Evolutionary conservation across 2,113 vertebrate genomes (phyloP).

Genomic region (Tachuris rubrigastra): DNA sequence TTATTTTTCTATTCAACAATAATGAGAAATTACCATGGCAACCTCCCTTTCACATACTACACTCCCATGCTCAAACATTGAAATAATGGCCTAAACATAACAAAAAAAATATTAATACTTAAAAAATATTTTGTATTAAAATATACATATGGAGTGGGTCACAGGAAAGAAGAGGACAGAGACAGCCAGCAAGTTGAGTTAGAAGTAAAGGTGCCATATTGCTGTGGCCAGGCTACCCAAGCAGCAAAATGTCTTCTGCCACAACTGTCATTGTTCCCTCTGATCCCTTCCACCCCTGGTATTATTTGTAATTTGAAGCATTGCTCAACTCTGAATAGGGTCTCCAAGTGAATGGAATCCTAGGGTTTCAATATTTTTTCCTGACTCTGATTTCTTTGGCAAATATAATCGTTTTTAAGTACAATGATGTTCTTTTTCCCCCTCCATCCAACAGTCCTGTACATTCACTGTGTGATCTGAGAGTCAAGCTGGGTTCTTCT

Average conservation of each 20-base stretch:
- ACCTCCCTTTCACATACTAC: constrained; percentile 75
- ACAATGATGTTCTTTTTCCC: constrained; percentile 25
- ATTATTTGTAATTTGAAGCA: constrained; percentile 50
- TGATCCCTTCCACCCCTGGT: constrained; percentile 21
- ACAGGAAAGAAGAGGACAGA: constrained; percentile 18
- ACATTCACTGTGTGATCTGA: constrained; percentile 18
- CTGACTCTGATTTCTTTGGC: constrained; percentile 33
- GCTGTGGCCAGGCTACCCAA: neutral
- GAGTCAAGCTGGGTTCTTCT: constrained; percentile 48
- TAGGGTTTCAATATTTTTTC: constrained; percentile 34
- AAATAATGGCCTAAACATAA: constrained; percentile 73
- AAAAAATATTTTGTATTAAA: constrained; percentile 68
- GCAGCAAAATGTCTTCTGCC: neutral
- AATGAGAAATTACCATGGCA: constrained; percentile 89
- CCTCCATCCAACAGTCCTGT: neutral
- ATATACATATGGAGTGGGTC: constrained; percentile 62
- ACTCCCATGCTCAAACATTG: constrained; percentile 70
- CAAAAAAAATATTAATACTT: constrained; percentile 49
- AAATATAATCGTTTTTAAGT: constrained; percentile 52
- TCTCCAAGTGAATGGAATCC: constrained; percentile 33
- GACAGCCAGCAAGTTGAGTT: neutral
- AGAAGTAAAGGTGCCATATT: neutral
- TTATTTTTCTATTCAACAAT: constrained; percentile 88
- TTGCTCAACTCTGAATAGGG: constrained; percentile 45
- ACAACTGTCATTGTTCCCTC: neutral